These are phyloP conservation scores for Margaritifera margaritifera DNA, from an alignment of 2,888 invertebrate genomes.

Conservation along the genomic window DNA sequence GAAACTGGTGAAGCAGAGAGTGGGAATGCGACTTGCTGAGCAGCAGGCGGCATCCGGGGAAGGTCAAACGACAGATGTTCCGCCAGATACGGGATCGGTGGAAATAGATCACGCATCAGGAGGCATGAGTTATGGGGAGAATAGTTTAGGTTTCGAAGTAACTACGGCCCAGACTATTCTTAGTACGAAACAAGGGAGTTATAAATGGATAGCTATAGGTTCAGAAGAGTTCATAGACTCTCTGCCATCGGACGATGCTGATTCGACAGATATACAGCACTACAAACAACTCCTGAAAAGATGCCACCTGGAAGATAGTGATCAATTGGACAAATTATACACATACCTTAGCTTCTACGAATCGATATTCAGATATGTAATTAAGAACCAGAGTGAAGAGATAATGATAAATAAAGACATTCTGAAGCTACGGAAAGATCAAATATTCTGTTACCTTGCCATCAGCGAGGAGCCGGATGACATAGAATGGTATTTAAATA, in stretches of 20 bases:
- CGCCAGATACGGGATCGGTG: too few species aligned
- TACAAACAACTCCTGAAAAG: constrained; percentile 38
- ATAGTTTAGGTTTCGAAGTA: too few species aligned
- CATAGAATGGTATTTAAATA: constrained; percentile 43
- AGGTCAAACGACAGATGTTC: constrained; percentile 11
- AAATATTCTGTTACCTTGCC: constrained; percentile 40
- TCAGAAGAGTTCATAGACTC: too few species aligned
- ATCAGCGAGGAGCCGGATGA: constrained; percentile 50
- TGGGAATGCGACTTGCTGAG: constrained; percentile 23
- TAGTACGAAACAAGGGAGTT: too few species aligned
- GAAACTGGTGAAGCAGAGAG: constrained; percentile 25
- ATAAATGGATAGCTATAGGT: too few species aligned
- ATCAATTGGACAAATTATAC: constrained; percentile 39
- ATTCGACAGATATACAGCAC: constrained; percentile 16
- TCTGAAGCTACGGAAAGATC: constrained; percentile 29
- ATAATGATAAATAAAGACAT: constrained; percentile 39
- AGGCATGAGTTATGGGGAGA: too few species aligned
- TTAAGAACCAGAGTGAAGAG: constrained; percentile 33
- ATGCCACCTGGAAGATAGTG: constrained; percentile 32
- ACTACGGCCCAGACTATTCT: too few species aligned
- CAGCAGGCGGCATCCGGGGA: constrained; percentile 32
- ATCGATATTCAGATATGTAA: constrained; percentile 35
- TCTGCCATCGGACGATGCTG: too few species aligned
- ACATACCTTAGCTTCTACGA: constrained; percentile 44
- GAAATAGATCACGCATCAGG: too few species aligned